phyloP scores from a whole-genome alignment of 2,113 vertebrate species.

The Sphyrna mokarran region DNA sequence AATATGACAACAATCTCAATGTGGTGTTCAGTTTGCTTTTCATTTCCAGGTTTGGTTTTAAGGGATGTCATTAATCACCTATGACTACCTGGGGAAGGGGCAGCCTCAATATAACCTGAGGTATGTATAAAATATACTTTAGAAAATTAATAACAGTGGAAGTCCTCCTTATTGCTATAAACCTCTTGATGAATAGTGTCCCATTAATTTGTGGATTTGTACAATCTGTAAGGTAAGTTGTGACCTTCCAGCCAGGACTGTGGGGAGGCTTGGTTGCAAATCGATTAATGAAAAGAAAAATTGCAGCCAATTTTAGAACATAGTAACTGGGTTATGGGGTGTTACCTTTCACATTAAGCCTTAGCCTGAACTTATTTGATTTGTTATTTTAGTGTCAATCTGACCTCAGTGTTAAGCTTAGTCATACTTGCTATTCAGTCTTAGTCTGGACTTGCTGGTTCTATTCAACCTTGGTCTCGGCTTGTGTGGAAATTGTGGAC shows the following conservation, averaged over 20 bases:
- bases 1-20: too few species aligned
- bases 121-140: not conserved
- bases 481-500: not conserved
- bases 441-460: not conserved
- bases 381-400: conserved; percentile 3
- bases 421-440: not conserved
- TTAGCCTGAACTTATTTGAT: conserved; percentile 1
- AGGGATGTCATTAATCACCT: not conserved
- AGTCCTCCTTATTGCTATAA: not conserved
- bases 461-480: not conserved
- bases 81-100: not conserved
- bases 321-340: not conserved
- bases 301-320: not conserved
- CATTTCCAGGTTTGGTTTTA: not conserved
- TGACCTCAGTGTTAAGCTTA: not conserved
- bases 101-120: not conserved
- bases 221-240: not conserved
- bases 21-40: not conserved
- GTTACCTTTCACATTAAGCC: not conserved
- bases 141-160: not conserved
- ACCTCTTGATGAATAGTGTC: not conserved
- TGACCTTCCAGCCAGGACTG: not conserved
- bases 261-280: not conserved
- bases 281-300: not conserved
- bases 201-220: not conserved